Conservation (phyloP, 2,888 invertebrate species). For the Amblyteles armatorius region DNA sequence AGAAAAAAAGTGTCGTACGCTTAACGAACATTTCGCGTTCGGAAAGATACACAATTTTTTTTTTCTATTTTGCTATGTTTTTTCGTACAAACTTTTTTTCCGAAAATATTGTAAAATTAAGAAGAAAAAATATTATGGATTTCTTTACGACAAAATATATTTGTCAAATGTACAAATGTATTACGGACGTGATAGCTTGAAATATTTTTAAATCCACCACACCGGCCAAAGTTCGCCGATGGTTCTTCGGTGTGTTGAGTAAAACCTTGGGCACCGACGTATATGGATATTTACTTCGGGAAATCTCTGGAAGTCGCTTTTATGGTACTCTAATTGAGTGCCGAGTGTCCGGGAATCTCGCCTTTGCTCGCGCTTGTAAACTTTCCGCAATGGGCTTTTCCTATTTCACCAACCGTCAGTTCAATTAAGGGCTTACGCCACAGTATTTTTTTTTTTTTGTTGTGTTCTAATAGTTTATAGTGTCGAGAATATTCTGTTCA, state of each 20-base stretch:
- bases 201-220: constrained; percentile 24
- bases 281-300: not conserved
- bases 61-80: too few species aligned
- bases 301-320: constrained; percentile 16
- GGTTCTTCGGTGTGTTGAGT: not conserved
- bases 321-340: constrained; percentile 3
- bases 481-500: too few species aligned
- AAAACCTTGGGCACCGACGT: not conserved
- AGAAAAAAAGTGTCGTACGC: too few species aligned
- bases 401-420: not conserved
- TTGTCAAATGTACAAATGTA: too few species aligned
- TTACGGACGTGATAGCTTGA: not conserved
- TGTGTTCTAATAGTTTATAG: too few species aligned
- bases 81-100: too few species aligned
- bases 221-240: not conserved
- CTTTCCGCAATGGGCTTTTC: not conserved
- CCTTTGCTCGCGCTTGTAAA: not conserved
- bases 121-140: too few species aligned
- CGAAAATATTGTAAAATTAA: too few species aligned
- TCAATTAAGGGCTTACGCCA: not conserved
- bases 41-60: too few species aligned
- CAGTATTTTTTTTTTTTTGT: too few species aligned
- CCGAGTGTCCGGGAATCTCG: not conserved
- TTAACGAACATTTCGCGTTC: too few species aligned
- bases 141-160: too few species aligned